Base-by-base conservation (phyloP, 2,888 invertebrate genomes). In the Scotopteryx bipunctaria region DNA sequence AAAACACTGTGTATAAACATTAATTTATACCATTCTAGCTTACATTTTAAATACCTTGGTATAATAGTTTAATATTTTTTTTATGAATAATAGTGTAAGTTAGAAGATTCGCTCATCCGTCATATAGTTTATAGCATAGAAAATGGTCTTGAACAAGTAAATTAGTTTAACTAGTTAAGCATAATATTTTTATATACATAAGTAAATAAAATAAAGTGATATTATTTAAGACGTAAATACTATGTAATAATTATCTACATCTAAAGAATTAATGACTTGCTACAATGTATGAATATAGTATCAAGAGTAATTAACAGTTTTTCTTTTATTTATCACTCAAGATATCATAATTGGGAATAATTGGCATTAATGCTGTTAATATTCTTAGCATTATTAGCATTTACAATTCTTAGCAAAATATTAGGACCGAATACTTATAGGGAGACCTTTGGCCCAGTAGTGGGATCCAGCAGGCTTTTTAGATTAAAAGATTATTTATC, bases 121-220 rank as follows among this genome's bases (percentile, higher is more conserved):
- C 36, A 14, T 37, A 11, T 9, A 37, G 3, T 37, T 23, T 25
- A 40, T 15, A 11, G n/a, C n/a, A 1, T 13, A 19, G 2, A 32
- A 19, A 15, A 14, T 19, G 16, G 25, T 17, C 53, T 55, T 23
- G 32, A 42, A 55, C 52, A 48, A 49, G 40, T 46, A 43, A 47
- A 44, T 49, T 21, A 27, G 37, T 31, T 37, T 17, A 29, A 40
- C 17, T 42, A 44, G 11, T 47, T 36, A 42, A n/a, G 38, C 57
- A 40, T 45, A 59, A 42, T 43, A 27, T 27, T 42, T 54, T 58
- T 50, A 52, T 40, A 40, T 32, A 47, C 27, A 6, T 9, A 11
- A 27, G 11, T 9, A 50, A 58, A 65, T 60, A 56, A 69, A 71
- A 70, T 72, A 74, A 76, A 71, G 85, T 85, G 86, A 86, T 84